Evolutionary conservation across 1,140 invertebrate species (phyloP).

Genomic region (Grapholita molesta): DNA sequence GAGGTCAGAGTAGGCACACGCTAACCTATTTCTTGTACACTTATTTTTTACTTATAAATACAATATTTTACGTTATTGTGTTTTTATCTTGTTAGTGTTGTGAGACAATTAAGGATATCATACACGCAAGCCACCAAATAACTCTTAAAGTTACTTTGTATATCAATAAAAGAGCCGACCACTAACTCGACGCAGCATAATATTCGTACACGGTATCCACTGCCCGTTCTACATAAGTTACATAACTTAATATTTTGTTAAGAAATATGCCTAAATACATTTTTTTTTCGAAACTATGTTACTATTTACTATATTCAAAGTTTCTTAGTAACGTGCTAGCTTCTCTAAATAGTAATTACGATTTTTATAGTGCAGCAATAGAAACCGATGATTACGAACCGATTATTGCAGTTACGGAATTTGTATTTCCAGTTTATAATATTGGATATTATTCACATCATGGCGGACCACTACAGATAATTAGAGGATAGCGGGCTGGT

Average conservation of each 20-base stretch:
- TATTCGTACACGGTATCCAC: background rate
- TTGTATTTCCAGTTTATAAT: constrained; percentile 57
- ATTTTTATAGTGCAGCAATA: constrained; percentile 10
- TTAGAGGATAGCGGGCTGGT: constrained; percentile 60
- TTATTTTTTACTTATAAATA: background rate
- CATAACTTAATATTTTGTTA: no score
- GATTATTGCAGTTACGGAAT: constrained; percentile 18
- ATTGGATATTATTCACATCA: constrained; percentile 46
- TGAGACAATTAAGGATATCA: background rate
- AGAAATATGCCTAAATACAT: no score
- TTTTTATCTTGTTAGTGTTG: background rate
- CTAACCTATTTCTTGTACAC: constrained; percentile 15
- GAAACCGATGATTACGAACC: constrained; percentile 12
- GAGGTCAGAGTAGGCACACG: constrained; percentile 34
- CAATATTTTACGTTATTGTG: background rate
- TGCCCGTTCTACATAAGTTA: no score
- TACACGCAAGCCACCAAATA: background rate
- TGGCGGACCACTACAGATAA: constrained; percentile 46
- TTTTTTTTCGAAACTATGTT: no score
- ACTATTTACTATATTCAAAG: no score
- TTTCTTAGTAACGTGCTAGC: background rate
- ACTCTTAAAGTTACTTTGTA: background rate
- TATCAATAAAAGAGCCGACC: background rate
- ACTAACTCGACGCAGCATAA: background rate
- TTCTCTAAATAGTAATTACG: background rate